A percentile compares a stretch with the other conserved stretches of the same genome.
Evolutionary conservation across 2,888 invertebrate species (phyloP).

Genomic region (Temnothorax ravouxi): DNA sequence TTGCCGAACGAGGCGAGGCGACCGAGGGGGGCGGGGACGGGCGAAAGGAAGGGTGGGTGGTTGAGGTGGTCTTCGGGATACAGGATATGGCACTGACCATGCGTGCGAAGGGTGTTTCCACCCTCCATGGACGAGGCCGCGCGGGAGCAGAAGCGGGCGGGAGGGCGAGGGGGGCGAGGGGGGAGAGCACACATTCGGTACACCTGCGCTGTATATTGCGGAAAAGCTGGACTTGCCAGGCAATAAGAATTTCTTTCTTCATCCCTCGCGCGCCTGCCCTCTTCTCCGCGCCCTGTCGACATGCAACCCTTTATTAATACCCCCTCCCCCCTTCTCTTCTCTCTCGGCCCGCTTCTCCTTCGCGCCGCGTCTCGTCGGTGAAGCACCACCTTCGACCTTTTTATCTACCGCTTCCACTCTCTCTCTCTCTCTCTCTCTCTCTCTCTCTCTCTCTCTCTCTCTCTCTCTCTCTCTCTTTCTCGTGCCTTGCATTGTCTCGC

Average conservation of each 20-base stretch:
- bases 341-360: slow-evolving; percentile 30
- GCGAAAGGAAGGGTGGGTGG: slow-evolving; percentile 54
- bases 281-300: slow-evolving; percentile 56
- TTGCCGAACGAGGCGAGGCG: slow-evolving; percentile 36
- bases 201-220: slow-evolving; percentile 86
- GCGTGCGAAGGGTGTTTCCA: slow-evolving; percentile 72
- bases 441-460: neutral
- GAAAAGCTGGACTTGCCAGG: slow-evolving; percentile 85
- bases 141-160: slow-evolving; percentile 63
- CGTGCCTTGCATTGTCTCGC: slow-evolving; percentile 32
- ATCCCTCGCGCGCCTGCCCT: slow-evolving; percentile 54
- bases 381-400: slow-evolving; percentile 42
- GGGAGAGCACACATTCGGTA: slow-evolving; percentile 82
- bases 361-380: slow-evolving; percentile 41
- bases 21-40: slow-evolving; percentile 25
- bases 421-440: neutral
- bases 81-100: slow-evolving; percentile 73
- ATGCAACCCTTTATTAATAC: slow-evolving; percentile 82
- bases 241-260: slow-evolving; percentile 78
- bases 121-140: slow-evolving; percentile 61
- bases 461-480: neutral
- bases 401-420: slow-evolving; percentile 9
- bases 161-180: neutral
- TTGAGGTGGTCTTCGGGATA: slow-evolving; percentile 64
- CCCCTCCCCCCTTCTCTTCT: slow-evolving; percentile 30